Base-by-base conservation (phyloP, 2,113 vertebrate genomes). In the Spea multiplicata region DNA sequence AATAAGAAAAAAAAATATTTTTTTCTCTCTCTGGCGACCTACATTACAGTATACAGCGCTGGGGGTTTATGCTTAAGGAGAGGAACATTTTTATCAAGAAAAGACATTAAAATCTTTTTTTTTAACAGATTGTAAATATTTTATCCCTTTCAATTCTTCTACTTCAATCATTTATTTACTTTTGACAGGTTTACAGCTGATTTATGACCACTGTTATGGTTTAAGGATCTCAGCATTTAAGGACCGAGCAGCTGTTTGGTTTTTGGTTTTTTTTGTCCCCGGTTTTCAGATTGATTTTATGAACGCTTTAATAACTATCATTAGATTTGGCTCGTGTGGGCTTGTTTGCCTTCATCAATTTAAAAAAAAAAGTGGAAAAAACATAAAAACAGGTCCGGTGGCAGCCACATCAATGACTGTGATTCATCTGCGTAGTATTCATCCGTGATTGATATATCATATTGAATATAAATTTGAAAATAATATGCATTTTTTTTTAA, bases 281-380 rank as follows among this genome's bases (percentile, higher is more conserved):
- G 3, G 45, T 14, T 16, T 47, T 47, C 46, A 44, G 48, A 68
- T 68, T n/a, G n/a, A n/a, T n/a, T n/a, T n/a, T n/a, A n/a, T n/a
- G n/a, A n/a, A n/a, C n/a, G n/a, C n/a, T n/a, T n/a, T 68, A 68
- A 68, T 68, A 48, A 48, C 45, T 44, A 46, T 68, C 66, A 68
- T 68, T 68, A 68, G 66, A 68, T 6, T 68, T 44, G 46, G 66
- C 66, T 68, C 66, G 47, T n/a, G n/a, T 44, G 46, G 44, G 48
- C 66, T n/a, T 68, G 66, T 68, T 68, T 68, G 48, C 66, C 66
- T 2, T 49, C 66, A 68, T 68, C 44, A 68, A 68, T 68, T 30
- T 30, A 30, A 30, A 30, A 30, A 30, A 30, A 30, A 30, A 30
- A 30, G 30, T 30, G 30, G 30, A 30, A 30, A 30, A 30, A 68